Conservation (phyloP, 1,140 invertebrate species). For the Drosophila baimaii region DNA sequence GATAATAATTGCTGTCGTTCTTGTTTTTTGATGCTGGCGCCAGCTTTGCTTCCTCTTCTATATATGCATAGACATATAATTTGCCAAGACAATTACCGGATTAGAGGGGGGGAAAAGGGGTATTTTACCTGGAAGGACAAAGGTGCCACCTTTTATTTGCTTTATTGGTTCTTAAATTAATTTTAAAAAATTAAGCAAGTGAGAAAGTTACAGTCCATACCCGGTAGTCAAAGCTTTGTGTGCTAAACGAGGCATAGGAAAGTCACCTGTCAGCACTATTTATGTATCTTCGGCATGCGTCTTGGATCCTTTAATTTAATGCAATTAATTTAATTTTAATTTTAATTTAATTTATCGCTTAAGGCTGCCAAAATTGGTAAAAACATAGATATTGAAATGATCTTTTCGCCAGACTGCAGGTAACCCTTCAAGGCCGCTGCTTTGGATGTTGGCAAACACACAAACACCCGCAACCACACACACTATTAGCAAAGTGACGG, state of each 20-base stretch:
- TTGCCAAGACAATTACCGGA: conserved; percentile 48
- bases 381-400: neutral
- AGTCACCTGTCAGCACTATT: too few species aligned
- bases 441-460: conserved; percentile 1
- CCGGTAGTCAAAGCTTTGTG: neutral
- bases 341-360: too few species aligned
- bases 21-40: conserved; percentile 33
- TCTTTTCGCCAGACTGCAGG: neutral
- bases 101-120: conserved; percentile 2
- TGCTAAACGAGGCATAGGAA: neutral
- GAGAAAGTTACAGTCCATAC: neutral
- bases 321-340: too few species aligned
- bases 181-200: neutral
- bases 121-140: conserved; percentile 49
- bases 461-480: conserved; percentile 2
- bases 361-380: too few species aligned
- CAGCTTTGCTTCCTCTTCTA: conserved; percentile 56
- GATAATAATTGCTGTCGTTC: conserved; percentile 34
- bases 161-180: neutral
- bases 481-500: conserved; percentile 13
- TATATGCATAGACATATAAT: conserved; percentile 46
- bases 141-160: conserved; percentile 4
- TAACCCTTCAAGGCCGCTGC: conserved; percentile 30
- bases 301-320: too few species aligned
- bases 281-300: too few species aligned